Conservation (phyloP, 2,888 invertebrate genomes). For the Microplitis deprimator region DNA sequence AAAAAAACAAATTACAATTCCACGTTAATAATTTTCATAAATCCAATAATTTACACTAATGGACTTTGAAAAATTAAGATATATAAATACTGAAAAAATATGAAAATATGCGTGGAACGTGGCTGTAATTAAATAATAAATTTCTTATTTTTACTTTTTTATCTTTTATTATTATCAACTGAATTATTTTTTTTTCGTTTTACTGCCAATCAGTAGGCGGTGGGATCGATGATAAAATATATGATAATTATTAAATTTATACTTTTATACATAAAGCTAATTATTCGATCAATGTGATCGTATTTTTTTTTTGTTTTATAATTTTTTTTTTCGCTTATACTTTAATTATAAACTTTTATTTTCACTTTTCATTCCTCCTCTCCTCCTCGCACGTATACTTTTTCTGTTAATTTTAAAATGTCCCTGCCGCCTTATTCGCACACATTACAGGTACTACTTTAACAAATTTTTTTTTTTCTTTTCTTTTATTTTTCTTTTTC, state of each 20-base stretch:
- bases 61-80: background rate
- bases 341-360: constrained; percentile 30
- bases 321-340: constrained; percentile 24
- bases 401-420: constrained; percentile 40
- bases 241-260: constrained; percentile 57
- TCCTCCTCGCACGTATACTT: background rate
- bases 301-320: constrained; percentile 17
- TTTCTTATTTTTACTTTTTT: background rate
- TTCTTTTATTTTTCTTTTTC: constrained; percentile 4
- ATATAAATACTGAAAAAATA: constrained; percentile 27
- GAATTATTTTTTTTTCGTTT: background rate
- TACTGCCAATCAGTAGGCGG: constrained; percentile 48
- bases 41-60: background rate
- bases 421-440: constrained; percentile 54
- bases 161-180: background rate
- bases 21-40: background rate
- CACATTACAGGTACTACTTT: constrained; percentile 66
- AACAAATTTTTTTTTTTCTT: constrained; percentile 41
- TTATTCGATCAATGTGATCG: constrained; percentile 47
- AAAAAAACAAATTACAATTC: background rate
- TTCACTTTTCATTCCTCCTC: background rate
- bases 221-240: constrained; percentile 50
- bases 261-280: constrained; percentile 49
- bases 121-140: constrained; percentile 37
- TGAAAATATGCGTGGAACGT: constrained; percentile 23